phyloP scores from a whole-genome alignment of 2,113 vertebrate species.

The Arizona elegans region DNA sequence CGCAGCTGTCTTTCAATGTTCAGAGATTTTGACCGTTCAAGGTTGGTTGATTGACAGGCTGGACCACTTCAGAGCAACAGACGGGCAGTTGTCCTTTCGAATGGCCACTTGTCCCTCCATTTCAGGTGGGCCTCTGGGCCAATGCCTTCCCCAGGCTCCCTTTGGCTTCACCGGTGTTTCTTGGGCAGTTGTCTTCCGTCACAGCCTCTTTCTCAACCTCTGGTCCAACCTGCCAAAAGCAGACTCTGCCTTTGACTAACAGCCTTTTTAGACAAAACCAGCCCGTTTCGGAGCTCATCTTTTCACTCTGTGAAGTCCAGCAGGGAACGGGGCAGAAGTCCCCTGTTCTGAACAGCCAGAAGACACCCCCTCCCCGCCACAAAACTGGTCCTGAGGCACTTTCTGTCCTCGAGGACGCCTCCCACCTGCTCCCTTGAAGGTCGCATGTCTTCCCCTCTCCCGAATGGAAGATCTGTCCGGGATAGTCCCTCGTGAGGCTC shows the following conservation, averaged over 20 bases:
- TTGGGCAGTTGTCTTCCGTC: background rate
- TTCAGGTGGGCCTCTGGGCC: background rate
- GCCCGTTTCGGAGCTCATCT: rapidly evolving
- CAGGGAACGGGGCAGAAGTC: background rate
- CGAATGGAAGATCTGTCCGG: too few species aligned
- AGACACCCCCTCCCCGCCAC: too few species aligned
- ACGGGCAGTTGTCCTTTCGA: background rate
- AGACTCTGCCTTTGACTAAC: background rate
- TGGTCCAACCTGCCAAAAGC: background rate
- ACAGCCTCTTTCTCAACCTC: background rate
- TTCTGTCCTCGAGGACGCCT: too few species aligned
- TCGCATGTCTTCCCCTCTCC: too few species aligned
- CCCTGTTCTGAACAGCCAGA: too few species aligned
- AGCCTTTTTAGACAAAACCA: background rate
- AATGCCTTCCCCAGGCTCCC: background rate
- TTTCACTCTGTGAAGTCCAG: background rate
- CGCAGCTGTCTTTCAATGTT: background rate
- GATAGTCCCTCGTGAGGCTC: too few species aligned
- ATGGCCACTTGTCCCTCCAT: background rate
- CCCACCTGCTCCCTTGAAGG: too few species aligned
- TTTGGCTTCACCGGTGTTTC: background rate
- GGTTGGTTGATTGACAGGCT: background rate
- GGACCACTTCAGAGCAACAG: background rate
- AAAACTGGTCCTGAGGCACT: background rate
- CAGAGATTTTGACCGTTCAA: background rate